Percentiles rank a stretch among this genome's conserved stretches.
These are phyloP conservation scores for Acanthurus leucopareius DNA, from an alignment of 2,797 vertebrate species.

Conservation along the genomic window DNA sequence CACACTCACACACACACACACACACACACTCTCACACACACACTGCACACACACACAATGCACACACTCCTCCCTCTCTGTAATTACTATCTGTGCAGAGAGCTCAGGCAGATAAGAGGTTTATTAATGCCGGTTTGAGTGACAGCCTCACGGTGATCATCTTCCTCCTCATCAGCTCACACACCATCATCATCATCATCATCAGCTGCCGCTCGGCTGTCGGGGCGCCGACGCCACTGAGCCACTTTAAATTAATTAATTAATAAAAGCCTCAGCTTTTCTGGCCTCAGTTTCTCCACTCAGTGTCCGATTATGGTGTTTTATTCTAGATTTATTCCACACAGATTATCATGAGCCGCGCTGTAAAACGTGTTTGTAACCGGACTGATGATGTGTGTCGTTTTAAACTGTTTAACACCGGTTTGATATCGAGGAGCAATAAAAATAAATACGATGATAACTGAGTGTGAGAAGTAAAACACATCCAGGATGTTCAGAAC, in stretches of 20 bases:
- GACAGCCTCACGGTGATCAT: conserved; percentile 52
- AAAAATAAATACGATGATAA: too few species aligned
- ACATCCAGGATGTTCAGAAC: neutral
- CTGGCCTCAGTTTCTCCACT: neutral
- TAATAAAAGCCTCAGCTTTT: neutral
- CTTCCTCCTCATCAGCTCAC: conserved; percentile 44
- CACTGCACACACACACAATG: conserved; percentile 13
- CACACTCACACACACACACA: neutral
- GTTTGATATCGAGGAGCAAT: too few species aligned
- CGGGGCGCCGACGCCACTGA: neutral
- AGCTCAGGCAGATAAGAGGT: conserved; percentile 56
- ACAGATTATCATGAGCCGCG: neutral
- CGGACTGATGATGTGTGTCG: too few species aligned
- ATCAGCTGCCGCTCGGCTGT: conserved; percentile 23
- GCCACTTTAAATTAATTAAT: neutral
- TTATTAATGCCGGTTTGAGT: conserved; percentile 58
- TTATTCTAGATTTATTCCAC: neutral
- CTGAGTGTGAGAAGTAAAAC: neutral
- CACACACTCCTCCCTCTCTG: conserved; percentile 12
- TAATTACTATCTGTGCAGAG: conserved; percentile 29
- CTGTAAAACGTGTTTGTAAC: neutral
- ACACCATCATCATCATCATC: neutral
- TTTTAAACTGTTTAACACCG: too few species aligned
- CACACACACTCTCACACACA: conserved; percentile 1
- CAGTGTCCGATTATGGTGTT: neutral